phyloP scores from a whole-genome alignment of 2,888 invertebrate species.

The Tenthredo mesomela region DNA sequence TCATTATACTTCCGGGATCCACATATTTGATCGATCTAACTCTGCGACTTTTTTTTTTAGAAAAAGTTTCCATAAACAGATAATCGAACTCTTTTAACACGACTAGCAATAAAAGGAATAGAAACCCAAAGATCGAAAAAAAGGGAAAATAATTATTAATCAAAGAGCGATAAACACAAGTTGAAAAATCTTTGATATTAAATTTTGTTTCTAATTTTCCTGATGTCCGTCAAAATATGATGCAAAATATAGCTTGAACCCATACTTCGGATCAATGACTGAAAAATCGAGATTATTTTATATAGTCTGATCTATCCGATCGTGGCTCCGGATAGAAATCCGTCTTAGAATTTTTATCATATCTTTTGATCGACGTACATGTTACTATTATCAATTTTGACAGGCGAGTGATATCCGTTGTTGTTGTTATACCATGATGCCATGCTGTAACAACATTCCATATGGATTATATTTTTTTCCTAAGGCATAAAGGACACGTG shows the following conservation, averaged over 20 bases:
- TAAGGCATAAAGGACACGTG: background rate
- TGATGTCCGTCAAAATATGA: too few species aligned
- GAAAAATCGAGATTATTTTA: background rate
- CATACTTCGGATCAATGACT: background rate
- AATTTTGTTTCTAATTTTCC: background rate
- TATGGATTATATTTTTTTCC: background rate
- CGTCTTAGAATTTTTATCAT: background rate
- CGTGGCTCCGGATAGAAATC: background rate
- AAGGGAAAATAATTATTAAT: background rate
- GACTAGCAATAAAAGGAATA: too few species aligned
- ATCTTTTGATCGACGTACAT: background rate
- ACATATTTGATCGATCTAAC: background rate
- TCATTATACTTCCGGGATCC: slow-evolving; percentile 18
- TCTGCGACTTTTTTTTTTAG: too few species aligned
- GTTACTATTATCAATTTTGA: background rate
- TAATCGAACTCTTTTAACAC: too few species aligned
- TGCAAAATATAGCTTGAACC: background rate
- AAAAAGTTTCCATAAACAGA: too few species aligned
- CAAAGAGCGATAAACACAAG: background rate
- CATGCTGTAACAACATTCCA: background rate
- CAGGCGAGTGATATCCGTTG: background rate
- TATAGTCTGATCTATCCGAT: background rate
- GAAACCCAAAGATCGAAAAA: background rate
- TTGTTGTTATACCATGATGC: background rate
- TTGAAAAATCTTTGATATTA: background rate